Evolutionary conservation across 2,888 invertebrate species (phyloP).

Genomic region (Axea sp.): DNA sequence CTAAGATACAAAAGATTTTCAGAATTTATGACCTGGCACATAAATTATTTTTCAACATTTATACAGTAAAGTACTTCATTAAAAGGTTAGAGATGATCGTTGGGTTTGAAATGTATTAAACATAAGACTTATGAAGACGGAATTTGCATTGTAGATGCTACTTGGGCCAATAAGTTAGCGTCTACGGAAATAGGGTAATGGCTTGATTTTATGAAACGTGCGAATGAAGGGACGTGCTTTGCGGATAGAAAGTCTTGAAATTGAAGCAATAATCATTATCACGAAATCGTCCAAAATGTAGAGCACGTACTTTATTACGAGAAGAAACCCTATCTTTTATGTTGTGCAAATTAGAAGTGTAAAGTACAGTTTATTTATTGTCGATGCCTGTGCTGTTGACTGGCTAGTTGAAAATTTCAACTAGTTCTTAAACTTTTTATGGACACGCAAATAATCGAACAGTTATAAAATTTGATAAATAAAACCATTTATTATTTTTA

Average conservation of each 20-base stretch:
- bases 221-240: slow-evolving; percentile 37
- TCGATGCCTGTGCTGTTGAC: no score
- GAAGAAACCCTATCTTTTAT: slow-evolving; percentile 13
- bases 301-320: slow-evolving; percentile 31
- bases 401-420: no score
- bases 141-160: slow-evolving; percentile 41
- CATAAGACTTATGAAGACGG: slow-evolving; percentile 25
- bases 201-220: slow-evolving; percentile 41
- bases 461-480: no score
- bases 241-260: slow-evolving; percentile 36
- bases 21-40: slow-evolving; percentile 10
- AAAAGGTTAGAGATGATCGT: slow-evolving; percentile 29
- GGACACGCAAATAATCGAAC: no score
- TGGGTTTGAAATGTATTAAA: slow-evolving; percentile 41
- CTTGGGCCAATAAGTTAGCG: slow-evolving; percentile 39
- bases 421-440: no score
- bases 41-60: slow-evolving; percentile 27
- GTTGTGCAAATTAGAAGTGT: slow-evolving; percentile 12
- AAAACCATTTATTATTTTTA: no score
- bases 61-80: slow-evolving; percentile 1
- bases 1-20: not conserved
- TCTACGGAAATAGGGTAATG: no score
- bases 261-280: slow-evolving; percentile 50
- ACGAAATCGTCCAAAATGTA: slow-evolving; percentile 38
- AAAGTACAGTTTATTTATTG: no score